These are phyloP conservation scores for Catharus bicknelli DNA, from an alignment of 2,113 vertebrate species.

Conservation along the genomic window DNA sequence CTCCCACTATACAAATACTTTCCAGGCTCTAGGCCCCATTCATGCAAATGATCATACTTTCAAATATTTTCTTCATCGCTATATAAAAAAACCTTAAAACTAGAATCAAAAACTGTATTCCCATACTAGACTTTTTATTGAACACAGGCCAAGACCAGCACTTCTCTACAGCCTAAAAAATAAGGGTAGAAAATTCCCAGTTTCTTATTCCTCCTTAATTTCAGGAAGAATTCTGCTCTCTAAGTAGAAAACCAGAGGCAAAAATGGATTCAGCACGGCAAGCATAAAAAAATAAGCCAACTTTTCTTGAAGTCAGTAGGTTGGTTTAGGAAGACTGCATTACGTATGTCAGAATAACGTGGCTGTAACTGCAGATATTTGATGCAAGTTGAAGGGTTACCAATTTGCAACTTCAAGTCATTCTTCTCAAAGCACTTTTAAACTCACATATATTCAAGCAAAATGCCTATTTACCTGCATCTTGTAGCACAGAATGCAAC, in stretches of 20 bases:
- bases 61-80: not conserved
- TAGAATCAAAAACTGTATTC: not conserved
- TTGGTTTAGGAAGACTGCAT: not conserved
- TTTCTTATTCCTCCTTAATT: not conserved
- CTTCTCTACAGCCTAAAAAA: not conserved
- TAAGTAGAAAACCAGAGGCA: not conserved
- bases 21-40: not conserved
- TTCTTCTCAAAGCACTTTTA: not conserved
- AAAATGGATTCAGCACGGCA: not conserved
- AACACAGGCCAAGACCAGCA: not conserved
- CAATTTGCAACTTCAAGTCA: not conserved
- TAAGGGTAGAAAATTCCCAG: not conserved
- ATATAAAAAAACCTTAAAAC: not conserved
- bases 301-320: not conserved
- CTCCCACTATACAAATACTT: not conserved
- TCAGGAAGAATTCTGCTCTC: not conserved
- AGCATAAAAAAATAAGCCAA: not conserved
- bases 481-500: not conserved
- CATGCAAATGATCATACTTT: not conserved
- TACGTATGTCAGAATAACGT: not conserved
- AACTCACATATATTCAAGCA: not conserved
- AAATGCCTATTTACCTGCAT: not conserved
- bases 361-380: not conserved
- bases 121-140: not conserved
- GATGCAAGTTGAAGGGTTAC: not conserved